Base-by-base conservation (phyloP, 2,797 vertebrate species). In the Acipenser transmontanus region DNA sequence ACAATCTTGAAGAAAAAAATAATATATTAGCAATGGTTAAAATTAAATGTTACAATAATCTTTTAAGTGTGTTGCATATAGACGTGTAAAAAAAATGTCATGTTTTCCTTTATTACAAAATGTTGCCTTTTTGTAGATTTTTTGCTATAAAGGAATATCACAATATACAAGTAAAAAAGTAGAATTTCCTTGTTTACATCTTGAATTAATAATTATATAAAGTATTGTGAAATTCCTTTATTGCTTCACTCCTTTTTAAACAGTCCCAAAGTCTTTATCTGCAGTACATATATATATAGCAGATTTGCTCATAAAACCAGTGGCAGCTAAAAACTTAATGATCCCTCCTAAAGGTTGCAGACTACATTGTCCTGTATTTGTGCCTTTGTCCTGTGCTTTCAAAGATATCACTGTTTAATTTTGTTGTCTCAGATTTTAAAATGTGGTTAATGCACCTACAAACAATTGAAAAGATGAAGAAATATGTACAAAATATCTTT, bases 91-190 rank as follows among this genome's bases (percentile, higher is more conserved):
- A n/a, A 77, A 81, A 73, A 77, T 89, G 90, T 87, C 89, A 89
- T 85, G 88, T 81, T 82, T 85, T 83, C 80, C 78, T 84, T 86
- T 83, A 69, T 80, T 83, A 85, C 79, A 61, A 74, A 68, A 83
- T 82, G 84, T 72, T 74, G 65, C 68, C 81, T 85, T 74, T 74
- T 75, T 82, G 68, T 62, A 79, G 80, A 83, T 68, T 5, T n/a
- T 59, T 56, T 8, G 47, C 4, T 47, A 14, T 49, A 49, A 8
- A 49, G 52, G 47, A 54, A 47, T 65, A 47, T 56, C 20, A 54
- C 50, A 20, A 7, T 7, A 14, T 34, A 34, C 4, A 34, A 34
- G 34, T 34, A 34, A 34, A 34, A 34, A 34, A 34, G 34, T 34
- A 34, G 34, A 34, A 34, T 34, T 34, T 34, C 34, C 34, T 34